Evolutionary conservation across 2,113 vertebrate species (phyloP), one percentile per base, ranked within the genome.

Genomic region (Nematolebias whitei): DNA sequence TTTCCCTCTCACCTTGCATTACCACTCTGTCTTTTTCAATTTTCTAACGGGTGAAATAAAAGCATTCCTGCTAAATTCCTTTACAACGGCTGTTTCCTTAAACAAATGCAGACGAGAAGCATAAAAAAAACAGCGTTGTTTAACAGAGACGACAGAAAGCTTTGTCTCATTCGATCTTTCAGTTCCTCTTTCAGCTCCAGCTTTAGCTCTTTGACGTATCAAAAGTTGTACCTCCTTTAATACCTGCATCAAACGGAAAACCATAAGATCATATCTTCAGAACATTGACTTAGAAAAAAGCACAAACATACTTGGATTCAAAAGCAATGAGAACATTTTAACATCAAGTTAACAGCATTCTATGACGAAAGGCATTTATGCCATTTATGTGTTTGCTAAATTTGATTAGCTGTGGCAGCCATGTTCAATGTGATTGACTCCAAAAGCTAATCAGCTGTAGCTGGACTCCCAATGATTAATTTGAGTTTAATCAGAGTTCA

Each of bases 91-190:
- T 32, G 26, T 45, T 29, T 24, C 63, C 49, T 49, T 59, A 64
- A 43, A 38, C 52, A 53, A 50, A 71, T 13, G 20, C 59, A 12
- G 19, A 22, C 24, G 20, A 32, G 47, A 40, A 57, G 24, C 49
- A 78, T n/a, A n/a, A n/a, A n/a, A n/a, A n/a, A 63, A 62, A 56
- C n/a, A 72, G 50, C 24, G 24, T 26, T 44, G 63, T 58, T 39
- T 54, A 57, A 71, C 20, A 15, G 9, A 70, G 40, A 56, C n/a
- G n/a, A n/a, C n/a, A 56, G 12, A 54, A 26, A 20, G 61, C 57
- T 53, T 71, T 63, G n/a, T 69, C 51, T 65, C 41, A 38, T 60
- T 60, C 57, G 9, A n/a, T 24, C 40, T 71, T 12, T 58, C 14
- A 59, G 12, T 35, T 29, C n/a, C n/a, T 74, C 40, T 55, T 51